These are phyloP conservation scores for Lagorchestes hirsutus DNA, from an alignment of 2,797 vertebrate genomes.

Conservation along the genomic window DNA sequence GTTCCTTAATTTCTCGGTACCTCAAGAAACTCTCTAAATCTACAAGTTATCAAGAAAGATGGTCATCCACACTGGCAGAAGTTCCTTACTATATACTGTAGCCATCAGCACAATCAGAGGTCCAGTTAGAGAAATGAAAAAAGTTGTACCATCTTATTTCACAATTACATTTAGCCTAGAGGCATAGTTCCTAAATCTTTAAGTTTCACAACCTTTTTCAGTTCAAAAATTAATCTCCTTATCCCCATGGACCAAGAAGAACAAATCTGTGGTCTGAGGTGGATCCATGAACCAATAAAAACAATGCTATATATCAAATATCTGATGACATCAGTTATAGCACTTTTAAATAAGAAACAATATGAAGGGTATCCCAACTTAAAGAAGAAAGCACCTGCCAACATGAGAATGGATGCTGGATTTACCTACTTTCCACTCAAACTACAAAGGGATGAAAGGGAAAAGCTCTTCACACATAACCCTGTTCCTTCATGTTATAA, in stretches of 20 bases:
- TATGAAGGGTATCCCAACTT: background rate
- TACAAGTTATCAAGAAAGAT: too few relatives aligned
- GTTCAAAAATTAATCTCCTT: slow-evolving; percentile 14
- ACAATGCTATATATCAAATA: too few relatives aligned
- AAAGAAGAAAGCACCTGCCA: slow-evolving; percentile 18
- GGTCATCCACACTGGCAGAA: too few relatives aligned
- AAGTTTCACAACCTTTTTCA: background rate
- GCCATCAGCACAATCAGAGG: too few relatives aligned
- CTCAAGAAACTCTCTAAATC: background rate
- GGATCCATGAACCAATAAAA: too few relatives aligned
- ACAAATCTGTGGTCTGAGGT: background rate
- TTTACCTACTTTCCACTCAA: background rate
- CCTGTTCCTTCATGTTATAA: slow-evolving; percentile 3
- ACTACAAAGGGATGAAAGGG: too few relatives aligned
- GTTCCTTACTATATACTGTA: too few relatives aligned
- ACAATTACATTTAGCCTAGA: background rate
- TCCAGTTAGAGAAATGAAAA: too few relatives aligned
- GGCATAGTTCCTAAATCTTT: background rate
- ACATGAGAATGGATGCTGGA: background rate
- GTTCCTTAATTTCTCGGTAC: too few relatives aligned
- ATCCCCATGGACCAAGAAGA: slow-evolving; percentile 47
- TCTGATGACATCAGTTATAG: background rate
- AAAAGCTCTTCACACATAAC: background rate
- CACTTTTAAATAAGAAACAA: slow-evolving; percentile 23
- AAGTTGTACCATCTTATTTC: background rate